Evolutionary conservation across 1,140 invertebrate genomes (phyloP).

Genomic region (Colletes gigas): DNA sequence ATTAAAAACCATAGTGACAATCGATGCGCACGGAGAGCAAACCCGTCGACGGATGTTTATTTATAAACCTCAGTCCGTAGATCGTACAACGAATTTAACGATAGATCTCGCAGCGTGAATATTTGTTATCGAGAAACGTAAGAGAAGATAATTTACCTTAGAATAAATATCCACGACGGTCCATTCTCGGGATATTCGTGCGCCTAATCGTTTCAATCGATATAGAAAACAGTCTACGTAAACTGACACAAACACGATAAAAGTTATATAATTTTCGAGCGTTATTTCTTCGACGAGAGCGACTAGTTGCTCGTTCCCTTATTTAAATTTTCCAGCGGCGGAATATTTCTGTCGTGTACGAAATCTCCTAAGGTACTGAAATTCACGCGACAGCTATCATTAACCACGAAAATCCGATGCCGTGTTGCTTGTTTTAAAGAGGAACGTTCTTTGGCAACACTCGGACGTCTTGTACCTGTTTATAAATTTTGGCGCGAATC

Average conservation of each 20-base stretch:
- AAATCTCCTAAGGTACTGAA: conserved; percentile 2
- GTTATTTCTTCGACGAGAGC: neutral
- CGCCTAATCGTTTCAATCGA: neutral
- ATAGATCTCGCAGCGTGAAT: too few relatives aligned
- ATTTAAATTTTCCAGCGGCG: neutral
- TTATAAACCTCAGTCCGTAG: neutral
- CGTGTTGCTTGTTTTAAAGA: conserved; percentile 29
- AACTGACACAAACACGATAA: neutral
- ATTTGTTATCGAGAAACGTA: neutral
- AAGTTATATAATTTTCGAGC: neutral
- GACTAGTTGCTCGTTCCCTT: too few relatives aligned
- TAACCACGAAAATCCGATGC: neutral
- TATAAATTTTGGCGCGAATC: conserved; percentile 45
- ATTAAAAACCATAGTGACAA: neutral
- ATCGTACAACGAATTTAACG: neutral
- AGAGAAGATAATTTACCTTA: conserved; percentile 5
- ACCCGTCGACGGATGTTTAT: neutral
- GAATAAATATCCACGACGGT: neutral
- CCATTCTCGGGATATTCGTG: neutral
- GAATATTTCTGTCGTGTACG: neutral
- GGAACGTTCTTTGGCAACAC: conserved; percentile 22
- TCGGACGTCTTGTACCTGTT: conserved; percentile 18
- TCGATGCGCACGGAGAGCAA: neutral
- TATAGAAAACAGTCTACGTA: neutral
- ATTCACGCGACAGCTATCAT: conserved; percentile 19